Percentiles rank a stretch among this genome's conserved stretches.
Evolutionary conservation across 2,888 invertebrate genomes (phyloP).

Genomic region (Andrena dorsata): DNA sequence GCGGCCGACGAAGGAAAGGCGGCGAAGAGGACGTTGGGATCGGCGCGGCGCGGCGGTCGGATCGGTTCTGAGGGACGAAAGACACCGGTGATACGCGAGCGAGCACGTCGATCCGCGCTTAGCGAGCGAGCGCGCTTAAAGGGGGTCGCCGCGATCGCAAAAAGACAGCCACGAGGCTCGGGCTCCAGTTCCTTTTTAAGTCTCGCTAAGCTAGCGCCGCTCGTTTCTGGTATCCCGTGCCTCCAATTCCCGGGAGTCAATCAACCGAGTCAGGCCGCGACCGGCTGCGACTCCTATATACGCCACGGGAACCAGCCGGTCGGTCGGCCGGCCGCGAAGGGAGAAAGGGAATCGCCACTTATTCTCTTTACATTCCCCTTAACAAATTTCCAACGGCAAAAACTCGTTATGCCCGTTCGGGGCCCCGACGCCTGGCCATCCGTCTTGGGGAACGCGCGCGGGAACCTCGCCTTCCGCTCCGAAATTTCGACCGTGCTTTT

Average conservation of each 20-base stretch:
- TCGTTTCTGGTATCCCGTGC: conserved; percentile 69
- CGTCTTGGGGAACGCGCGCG: conserved; percentile 15
- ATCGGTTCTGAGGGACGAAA: conserved; percentile 63
- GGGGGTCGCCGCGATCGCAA: conserved; percentile 61
- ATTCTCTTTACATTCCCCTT: conserved; percentile 76
- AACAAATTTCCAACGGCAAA: conserved; percentile 76
- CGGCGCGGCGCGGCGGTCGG: conserved; percentile 24
- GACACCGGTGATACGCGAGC: conserved; percentile 64
- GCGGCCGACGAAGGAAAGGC: conserved; percentile 38
- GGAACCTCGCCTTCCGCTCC: conserved; percentile 33
- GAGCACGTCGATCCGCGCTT: conserved; percentile 62
- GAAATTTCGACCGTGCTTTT: conserved; percentile 40
- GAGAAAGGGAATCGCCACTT: conserved; percentile 64
- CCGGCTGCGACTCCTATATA: conserved; percentile 59
- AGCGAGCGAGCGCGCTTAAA: conserved; percentile 53
- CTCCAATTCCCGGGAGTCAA: conserved; percentile 73
- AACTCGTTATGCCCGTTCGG: conserved; percentile 72
- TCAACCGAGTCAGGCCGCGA: conserved; percentile 65
- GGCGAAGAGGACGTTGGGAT: conserved; percentile 4
- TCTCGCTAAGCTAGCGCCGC: conserved; percentile 67
- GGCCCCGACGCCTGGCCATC: conserved; percentile 66
- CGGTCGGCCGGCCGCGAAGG: conserved; percentile 45
- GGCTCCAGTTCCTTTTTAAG: conserved; percentile 67
- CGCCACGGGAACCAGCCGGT: conserved; percentile 49
- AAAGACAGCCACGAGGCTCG: conserved; percentile 55